A percentile compares a stretch with the other conserved stretches of the same genome.
Evolutionary conservation across 2,888 invertebrate species (phyloP).

Genomic region (Brachypalpus laphriformis): DNA sequence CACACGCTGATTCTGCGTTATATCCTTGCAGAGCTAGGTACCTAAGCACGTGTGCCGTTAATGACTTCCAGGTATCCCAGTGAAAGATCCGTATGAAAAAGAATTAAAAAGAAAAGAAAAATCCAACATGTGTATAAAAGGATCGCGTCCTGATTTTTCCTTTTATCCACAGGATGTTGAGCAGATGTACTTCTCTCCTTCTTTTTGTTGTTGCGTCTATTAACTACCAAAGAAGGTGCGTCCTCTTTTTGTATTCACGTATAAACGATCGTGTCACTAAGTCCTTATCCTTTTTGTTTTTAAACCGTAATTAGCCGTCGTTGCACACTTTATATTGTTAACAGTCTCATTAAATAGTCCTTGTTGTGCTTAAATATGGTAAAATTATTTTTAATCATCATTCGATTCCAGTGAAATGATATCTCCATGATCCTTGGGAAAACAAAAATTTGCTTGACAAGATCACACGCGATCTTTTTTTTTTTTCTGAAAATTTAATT

Average conservation of each 20-base stretch:
- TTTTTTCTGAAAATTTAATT: background rate
- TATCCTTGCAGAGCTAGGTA: slow-evolving; percentile 31
- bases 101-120: background rate
- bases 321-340: slow-evolving; percentile 52
- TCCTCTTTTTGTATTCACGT: slow-evolving; percentile 2
- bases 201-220: background rate
- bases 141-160: slow-evolving; percentile 16
- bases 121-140: slow-evolving; percentile 6
- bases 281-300: slow-evolving; percentile 33
- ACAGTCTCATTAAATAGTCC: slow-evolving; percentile 61
- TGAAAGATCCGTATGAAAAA: slow-evolving; percentile 22
- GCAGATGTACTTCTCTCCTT: slow-evolving; percentile 51
- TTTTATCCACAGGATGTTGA: slow-evolving; percentile 37
- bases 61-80: slow-evolving; percentile 26
- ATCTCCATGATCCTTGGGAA: slow-evolving; percentile 64
- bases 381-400: slow-evolving; percentile 62
- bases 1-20: slow-evolving; percentile 7
- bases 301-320: slow-evolving; percentile 7
- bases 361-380: slow-evolving; percentile 57
- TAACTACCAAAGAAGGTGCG: background rate
- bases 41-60: slow-evolving; percentile 44
- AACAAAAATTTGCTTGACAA: background rate
- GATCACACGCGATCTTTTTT: slow-evolving; percentile 12
- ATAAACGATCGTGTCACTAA: slow-evolving; percentile 55
- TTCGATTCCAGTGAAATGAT: slow-evolving; percentile 55